Evolutionary conservation across 92 coral and sea anemone species (phyloP), one percentile per base, ranked within the genome.

Genomic region (Porites divaricata): DNA sequence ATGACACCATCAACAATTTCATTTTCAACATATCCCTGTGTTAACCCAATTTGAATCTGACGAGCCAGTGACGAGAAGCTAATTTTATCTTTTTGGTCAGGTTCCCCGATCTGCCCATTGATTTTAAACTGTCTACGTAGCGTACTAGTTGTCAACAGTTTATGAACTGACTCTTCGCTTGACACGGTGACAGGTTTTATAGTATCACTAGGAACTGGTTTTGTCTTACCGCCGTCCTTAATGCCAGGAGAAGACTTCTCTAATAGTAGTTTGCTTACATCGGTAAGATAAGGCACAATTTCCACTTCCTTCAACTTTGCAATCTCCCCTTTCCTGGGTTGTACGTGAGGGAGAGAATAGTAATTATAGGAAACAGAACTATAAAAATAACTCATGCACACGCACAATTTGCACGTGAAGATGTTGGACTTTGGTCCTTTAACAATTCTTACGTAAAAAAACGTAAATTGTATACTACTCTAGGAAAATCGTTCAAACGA

Each of bases 21-120:
- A 23, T 14, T 49, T 26, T 90, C 91, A 12, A 28, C 23, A 24
- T 89, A 89, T 1, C 83, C 86, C 9, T 89, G 89, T 1, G 71
- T 0, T 7, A 89, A 15, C 12, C 89, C 91, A 0, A 78, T 66
- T 22, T 92, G 80, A 4, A 92, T 90, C 50, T 92, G 96, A 28
- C 83, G 81, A 19, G 75, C 83, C 5, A 92, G 87, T 21, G 91
- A 92, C 0, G 88, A 85, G 86, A 67, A 86, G 21, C 85, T 89
- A 10, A 89, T 64, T 77, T 92, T 92, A n/a, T 89, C 93, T 57
- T 92, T 89, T 67, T 92, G 87, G 7, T 89, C 84, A 0, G 95
- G 91, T 62, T 92, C 87, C 17, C 95, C 93, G 9, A 83, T 72
- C 35, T 63, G 77, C 25, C 66, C 76, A 35, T 22, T 81, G 58